phyloP scores from a whole-genome alignment of 1,140 invertebrate species.

The Vollenhovia emeryi region DNA sequence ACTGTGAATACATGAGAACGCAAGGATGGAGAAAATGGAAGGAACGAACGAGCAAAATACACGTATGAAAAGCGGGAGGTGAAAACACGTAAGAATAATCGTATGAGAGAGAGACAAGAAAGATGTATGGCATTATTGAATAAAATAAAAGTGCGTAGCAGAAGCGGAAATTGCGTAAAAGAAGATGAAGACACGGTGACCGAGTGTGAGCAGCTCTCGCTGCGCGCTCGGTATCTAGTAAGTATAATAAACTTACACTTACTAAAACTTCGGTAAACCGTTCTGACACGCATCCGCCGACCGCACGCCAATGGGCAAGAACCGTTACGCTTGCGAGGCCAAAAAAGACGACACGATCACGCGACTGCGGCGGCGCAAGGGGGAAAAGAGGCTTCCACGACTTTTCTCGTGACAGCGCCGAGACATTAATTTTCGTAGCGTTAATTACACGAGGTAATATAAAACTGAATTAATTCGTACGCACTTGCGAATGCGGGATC shows the following conservation, averaged over 20 bases:
- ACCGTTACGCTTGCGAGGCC: not conserved
- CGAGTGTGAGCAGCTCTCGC: not conserved
- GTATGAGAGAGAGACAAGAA: not conserved
- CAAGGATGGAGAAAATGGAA: not conserved
- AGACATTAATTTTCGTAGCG: not conserved
- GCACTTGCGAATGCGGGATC: not conserved
- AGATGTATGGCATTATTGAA: not conserved
- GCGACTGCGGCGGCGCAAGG: not conserved
- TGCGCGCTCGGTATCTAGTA: not conserved
- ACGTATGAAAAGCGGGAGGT: not conserved
- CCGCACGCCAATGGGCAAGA: not conserved
- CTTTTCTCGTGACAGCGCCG: not conserved
- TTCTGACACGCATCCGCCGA: not conserved
- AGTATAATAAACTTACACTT: constrained; percentile 12
- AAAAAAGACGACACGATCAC: not conserved
- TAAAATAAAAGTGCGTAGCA: not conserved
- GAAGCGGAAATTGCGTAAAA: not conserved
- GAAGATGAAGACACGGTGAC: constrained; percentile 17
- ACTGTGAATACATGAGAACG: too few relatives aligned
- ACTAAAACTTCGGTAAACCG: not conserved
- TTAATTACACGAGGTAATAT: not conserved
- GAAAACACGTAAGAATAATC: not conserved
- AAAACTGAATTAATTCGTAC: not conserved
- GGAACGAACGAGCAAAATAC: not conserved
- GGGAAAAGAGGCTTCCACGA: not conserved